A percentile compares a stretch with the other conserved stretches of the same genome.
phyloP scores from a whole-genome alignment of 53 echinoderm and acorn worm species.

The Actinopyga echinites region DNA sequence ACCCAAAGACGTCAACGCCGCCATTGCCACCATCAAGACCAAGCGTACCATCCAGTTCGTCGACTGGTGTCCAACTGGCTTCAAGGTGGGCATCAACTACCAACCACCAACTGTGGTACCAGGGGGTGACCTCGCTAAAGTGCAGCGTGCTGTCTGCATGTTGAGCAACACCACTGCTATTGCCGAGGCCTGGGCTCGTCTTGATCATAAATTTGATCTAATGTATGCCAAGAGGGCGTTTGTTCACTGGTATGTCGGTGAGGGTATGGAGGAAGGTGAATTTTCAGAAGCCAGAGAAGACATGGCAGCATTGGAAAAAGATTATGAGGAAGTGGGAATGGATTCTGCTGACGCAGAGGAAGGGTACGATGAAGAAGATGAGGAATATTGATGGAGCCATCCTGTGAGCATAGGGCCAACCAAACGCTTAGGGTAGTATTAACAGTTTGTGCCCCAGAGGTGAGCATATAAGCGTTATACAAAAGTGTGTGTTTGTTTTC shows the following conservation, averaged over 20 bases:
- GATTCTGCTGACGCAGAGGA: constrained; percentile 17
- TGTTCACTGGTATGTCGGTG: constrained; percentile 56
- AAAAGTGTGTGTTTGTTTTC: no score
- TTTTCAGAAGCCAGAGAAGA: constrained; percentile 54
- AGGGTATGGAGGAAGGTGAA: constrained; percentile 56
- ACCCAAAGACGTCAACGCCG: constrained; percentile 70
- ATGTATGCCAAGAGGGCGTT: constrained; percentile 17
- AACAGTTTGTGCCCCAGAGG: no score
- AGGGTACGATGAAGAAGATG: no score
- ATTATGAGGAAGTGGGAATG: constrained; percentile 52
- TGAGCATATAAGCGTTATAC: no score
- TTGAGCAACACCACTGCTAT: constrained; percentile 52
- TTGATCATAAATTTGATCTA: constrained; percentile 53
- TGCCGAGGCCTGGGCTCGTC: constrained; percentile 72
- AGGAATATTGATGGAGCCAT: no score
- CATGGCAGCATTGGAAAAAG: constrained; percentile 29
- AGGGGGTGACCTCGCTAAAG: constrained; percentile 26
- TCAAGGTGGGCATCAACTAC: constrained; percentile 39
- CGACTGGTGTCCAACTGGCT: constrained; percentile 26
- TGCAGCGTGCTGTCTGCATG: constrained; percentile 32
- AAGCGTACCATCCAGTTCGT: constrained; percentile 72
- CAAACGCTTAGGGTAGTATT: no score
- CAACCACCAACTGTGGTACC: constrained; percentile 21
- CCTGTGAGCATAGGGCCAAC: no score
- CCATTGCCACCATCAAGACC: constrained; percentile 72